A percentile compares a stretch with the other conserved stretches of the same genome.
phyloP scores from a whole-genome alignment of 2,888 invertebrate species.

The Strigamia maritima region DNA sequence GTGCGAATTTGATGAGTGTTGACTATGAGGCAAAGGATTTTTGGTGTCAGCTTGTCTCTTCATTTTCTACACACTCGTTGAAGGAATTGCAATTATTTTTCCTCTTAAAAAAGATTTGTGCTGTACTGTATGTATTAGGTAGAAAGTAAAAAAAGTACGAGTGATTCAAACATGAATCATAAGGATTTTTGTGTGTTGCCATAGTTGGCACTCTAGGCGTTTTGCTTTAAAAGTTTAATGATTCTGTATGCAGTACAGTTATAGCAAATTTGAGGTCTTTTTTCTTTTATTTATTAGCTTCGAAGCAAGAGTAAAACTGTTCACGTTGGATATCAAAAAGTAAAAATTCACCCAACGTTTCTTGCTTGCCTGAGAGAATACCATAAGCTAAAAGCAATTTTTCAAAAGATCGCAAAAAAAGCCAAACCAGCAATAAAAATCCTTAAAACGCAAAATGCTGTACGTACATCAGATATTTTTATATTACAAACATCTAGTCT shows the following conservation, averaged over 20 bases:
- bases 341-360: conserved; percentile 29
- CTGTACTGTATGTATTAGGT: background rate
- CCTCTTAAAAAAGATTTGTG: background rate
- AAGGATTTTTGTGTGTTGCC: background rate
- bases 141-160: background rate
- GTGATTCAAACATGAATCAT: background rate
- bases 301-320: background rate
- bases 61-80: conserved; percentile 12
- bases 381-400: background rate
- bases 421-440: background rate
- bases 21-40: conserved; percentile 30
- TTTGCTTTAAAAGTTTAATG: background rate
- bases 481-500: too few species aligned
- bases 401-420: background rate
- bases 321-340: conserved; percentile 14
- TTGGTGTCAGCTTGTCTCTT: conserved; percentile 28
- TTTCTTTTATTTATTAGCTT: background rate
- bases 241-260: background rate
- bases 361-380: background rate
- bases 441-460: too few species aligned
- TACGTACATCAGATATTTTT: too few species aligned
- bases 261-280: background rate
- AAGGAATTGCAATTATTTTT: conserved; percentile 21
- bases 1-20: conserved; percentile 29
- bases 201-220: background rate